Conservation (phyloP, 2,888 invertebrate genomes). For the Tupiocoris notatus region DNA sequence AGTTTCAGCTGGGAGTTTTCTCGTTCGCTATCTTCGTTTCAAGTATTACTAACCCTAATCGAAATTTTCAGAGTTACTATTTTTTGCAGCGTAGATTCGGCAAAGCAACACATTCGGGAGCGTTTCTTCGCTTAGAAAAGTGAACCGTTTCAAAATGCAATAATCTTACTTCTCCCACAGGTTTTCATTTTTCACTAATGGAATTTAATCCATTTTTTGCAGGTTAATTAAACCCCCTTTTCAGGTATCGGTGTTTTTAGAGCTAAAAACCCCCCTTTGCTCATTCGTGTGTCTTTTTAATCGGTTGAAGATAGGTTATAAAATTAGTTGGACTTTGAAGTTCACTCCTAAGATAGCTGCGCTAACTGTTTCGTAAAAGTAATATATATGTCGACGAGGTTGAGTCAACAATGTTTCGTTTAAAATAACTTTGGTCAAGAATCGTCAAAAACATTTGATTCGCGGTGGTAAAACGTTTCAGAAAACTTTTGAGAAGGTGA, state of each 20-base stretch:
- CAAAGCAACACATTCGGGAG: neutral
- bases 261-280: neutral
- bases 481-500: too few relatives aligned
- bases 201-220: slow-evolving; percentile 16
- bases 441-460: too few relatives aligned
- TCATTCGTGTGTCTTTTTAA: neutral
- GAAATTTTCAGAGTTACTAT: slow-evolving; percentile 22
- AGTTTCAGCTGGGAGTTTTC: too few relatives aligned
- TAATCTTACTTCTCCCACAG: slow-evolving; percentile 30
- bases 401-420: too few relatives aligned
- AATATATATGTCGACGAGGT: too few relatives aligned
- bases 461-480: too few relatives aligned
- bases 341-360: too few relatives aligned
- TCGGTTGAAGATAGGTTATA: too few relatives aligned
- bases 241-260: neutral
- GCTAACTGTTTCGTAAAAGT: too few relatives aligned
- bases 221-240: slow-evolving; percentile 1
- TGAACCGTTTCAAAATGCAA: slow-evolving; percentile 2
- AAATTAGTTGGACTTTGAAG: too few relatives aligned
- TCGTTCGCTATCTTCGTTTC: neutral
- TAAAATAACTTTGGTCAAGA: too few relatives aligned
- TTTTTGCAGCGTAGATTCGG: slow-evolving; percentile 29
- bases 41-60: slow-evolving; percentile 14
- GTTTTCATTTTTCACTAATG: neutral
- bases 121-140: neutral